These are phyloP conservation scores for Hyppa rectilinea DNA, from an alignment of 2,888 invertebrate genomes.

Conservation along the genomic window DNA sequence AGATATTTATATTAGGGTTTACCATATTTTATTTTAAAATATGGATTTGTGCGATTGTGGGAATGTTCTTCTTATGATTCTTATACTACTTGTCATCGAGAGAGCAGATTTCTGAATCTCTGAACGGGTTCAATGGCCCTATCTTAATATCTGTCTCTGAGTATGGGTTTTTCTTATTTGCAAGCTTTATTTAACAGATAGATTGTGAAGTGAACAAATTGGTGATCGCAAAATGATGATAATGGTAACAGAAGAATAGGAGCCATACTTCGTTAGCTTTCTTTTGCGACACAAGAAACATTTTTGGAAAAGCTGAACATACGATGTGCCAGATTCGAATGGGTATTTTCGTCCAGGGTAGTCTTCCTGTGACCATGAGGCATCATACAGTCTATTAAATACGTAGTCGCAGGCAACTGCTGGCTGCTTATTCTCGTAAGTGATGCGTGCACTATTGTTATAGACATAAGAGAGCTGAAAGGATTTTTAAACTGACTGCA, in stretches of 20 bases:
- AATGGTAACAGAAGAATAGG: constrained; percentile 16
- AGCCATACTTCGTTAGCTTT: background rate
- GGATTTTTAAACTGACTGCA: background rate
- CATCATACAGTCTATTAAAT: background rate
- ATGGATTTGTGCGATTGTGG: constrained; percentile 58
- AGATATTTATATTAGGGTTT: constrained; percentile 79
- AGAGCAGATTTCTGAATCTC: constrained; percentile 10
- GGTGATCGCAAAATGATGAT: constrained; percentile 33
- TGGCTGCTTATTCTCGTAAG: background rate
- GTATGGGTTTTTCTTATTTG: constrained; percentile 19
- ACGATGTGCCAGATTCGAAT: too few species aligned
- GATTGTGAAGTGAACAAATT: constrained; percentile 33
- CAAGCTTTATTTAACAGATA: constrained; percentile 22
- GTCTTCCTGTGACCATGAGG: background rate
- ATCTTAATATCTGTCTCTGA: background rate
- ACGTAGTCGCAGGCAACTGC: background rate
- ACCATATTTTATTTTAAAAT: constrained; percentile 62
- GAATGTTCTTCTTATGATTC: constrained; percentile 30
- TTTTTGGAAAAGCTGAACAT: background rate
- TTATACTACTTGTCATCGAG: constrained; percentile 2
- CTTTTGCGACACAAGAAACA: background rate
- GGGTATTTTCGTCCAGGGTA: too few species aligned
- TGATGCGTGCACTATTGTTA: background rate
- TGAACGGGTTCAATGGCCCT: constrained; percentile 20
- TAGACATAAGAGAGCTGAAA: background rate